phyloP scores from a whole-genome alignment of 2,797 vertebrate species.

The Sebastes jordani region DNA sequence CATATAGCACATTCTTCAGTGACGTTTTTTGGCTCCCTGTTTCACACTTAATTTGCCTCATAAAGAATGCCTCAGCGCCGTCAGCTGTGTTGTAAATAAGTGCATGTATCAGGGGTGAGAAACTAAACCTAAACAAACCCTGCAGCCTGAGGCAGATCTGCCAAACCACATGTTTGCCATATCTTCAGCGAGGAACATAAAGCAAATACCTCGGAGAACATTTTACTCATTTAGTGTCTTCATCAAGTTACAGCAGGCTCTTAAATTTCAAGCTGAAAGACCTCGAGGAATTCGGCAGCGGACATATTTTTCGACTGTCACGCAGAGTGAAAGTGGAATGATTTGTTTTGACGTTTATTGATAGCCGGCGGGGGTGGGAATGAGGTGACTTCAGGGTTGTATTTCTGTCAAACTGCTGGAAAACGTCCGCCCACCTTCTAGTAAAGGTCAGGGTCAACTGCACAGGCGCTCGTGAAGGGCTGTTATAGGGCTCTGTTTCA shows the following conservation, averaged over 20 bases:
- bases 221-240: conserved; percentile 33
- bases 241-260: conserved; percentile 55
- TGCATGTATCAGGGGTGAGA: not conserved
- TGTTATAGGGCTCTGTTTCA: not conserved
- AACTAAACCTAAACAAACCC: not conserved
- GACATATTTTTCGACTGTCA: conserved; percentile 27
- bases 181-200: not conserved
- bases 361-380: conserved; percentile 2
- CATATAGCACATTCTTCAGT: not conserved
- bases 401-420: conserved; percentile 53
- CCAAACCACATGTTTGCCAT: not conserved
- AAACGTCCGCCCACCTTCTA: conserved; percentile 37
- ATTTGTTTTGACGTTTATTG: conserved; percentile 63
- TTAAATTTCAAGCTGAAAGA: conserved; percentile 1
- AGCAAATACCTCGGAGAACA: conserved; percentile 28
- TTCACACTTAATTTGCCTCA: not conserved
- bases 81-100: conserved; percentile 9
- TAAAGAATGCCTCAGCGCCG: not conserved
- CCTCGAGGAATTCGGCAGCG: conserved; percentile 5
- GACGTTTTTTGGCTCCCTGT: not conserved
- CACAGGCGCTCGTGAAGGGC: not conserved
- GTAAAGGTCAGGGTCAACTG: conserved; percentile 43
- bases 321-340: not conserved
- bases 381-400: conserved; percentile 37
- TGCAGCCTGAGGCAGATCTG: conserved; percentile 14